Base-by-base conservation (phyloP, 1,140 invertebrate species). In the Pseudachorutes palmiensis region DNA sequence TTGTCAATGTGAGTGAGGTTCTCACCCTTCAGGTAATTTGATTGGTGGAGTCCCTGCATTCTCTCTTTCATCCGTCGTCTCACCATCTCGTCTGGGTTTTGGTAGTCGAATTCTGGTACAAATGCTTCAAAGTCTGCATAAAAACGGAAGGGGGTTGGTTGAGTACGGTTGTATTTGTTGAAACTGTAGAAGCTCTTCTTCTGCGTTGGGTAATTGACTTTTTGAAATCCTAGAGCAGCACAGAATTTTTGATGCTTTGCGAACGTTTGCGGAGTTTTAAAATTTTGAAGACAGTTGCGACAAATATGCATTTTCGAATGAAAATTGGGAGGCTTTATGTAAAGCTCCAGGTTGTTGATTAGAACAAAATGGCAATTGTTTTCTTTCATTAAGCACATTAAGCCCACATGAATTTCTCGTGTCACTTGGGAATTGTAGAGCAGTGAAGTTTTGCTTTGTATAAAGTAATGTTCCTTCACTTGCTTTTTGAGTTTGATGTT, bases 101-200 rank as follows among this genome's bases (percentile, higher is more conserved):
- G n/a, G 3, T 59, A 9, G 33, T 62, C 58, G 31, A 12, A 30
- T 22, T 60, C 30, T 5, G 33, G 30, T 36, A 41, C 22, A 62
- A 62, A 62, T 33, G 60, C 2, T 62, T 62, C 60, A 41, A 62
- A 62, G 30, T 62, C 60, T 16, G 31, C 60, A 31, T 29, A 62
- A 22, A 62, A n/a, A 3, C 32, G 24, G 26, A 62, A 62, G 29
- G 33, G 14, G 16, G 24, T 24, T 2, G 24, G 30, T 26, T 62
- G 60, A 36, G 60, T 41, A 5, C 29, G 12, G 29, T 26, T 22
- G 2, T 14, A 30, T 22, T 36, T 62, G 12, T 41, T 41, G 24
- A 12, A 41, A 60, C 12, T 31, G 16, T 22, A 22, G 26, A n/a
- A 14, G 5, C 22, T 5, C 3, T 2, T 62, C 22, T 41, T 32